Conservation (phyloP, 1,140 invertebrate genomes). For the Bombus soroeensis region DNA sequence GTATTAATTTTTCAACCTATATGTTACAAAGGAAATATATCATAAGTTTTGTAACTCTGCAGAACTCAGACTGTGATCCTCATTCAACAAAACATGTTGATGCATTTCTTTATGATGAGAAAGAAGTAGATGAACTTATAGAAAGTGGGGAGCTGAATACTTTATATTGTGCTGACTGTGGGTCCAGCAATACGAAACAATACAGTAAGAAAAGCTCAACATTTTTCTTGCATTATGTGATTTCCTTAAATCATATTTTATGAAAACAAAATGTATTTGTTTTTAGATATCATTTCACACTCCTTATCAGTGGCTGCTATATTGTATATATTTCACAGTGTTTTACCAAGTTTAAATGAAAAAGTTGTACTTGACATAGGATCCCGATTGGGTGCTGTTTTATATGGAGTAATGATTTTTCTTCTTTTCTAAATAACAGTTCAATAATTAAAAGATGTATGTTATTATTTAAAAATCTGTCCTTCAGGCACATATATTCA, state of each 20-base stretch:
- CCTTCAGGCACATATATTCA: constrained; percentile 86
- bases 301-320: constrained; percentile 86
- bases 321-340: constrained; percentile 85
- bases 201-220: constrained; percentile 72
- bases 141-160: constrained; percentile 85
- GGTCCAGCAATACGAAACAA: constrained; percentile 84
- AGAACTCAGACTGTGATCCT: constrained; percentile 85
- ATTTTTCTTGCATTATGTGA: neutral
- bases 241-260: neutral
- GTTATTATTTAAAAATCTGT: neutral
- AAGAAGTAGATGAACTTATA: constrained; percentile 85
- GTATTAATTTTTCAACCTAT: constrained; percentile 12
- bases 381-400: constrained; percentile 87
- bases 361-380: constrained; percentile 88
- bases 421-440: constrained; percentile 4
- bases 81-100: constrained; percentile 87
- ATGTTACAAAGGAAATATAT: neutral
- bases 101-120: constrained; percentile 88
- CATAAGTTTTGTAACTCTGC: constrained; percentile 42
- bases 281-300: constrained; percentile 86
- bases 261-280: constrained; percentile 61
- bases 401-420: constrained; percentile 86
- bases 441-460: neutral
- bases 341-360: constrained; percentile 84
- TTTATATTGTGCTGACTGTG: constrained; percentile 87